Base-by-base conservation (phyloP, 2,888 invertebrate species). In the Danaus chrysippus region DNA sequence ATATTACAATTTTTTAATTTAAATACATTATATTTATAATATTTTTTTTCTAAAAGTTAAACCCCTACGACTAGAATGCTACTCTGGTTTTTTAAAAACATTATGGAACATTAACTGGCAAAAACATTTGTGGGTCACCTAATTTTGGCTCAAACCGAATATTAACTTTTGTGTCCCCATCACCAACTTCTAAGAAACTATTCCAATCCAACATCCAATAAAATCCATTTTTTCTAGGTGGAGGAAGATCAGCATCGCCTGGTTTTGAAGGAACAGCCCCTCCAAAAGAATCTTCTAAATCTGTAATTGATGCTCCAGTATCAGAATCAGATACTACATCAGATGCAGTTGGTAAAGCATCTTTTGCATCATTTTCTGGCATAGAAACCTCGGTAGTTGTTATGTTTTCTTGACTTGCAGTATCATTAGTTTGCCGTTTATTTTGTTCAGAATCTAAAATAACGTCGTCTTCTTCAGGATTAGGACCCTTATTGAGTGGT, bases 151-250 rank as follows among this genome's bases (percentile, higher is more conserved):
- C 94, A 72, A 96, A 95, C 73, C 95, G 93, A 71, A 97, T 93
- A 73, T 96, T 95, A 0, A 96, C 95, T 84, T 95, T 93, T 43
- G 92, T 93, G 67, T 93, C 93, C 46, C 93, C 94, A 19, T 95
- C 95, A 11, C 96, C 96, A 3, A 96, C 96, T 83, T 96, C 96
- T 15, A 96, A 89, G 76, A 97, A 97, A 59, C 95, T 93, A 76
- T 97, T 96, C 96, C 96, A 96, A 77, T 97, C 97, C 9, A 96
- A 91, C 76, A 96, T 92, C 87, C 96, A 96, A 77, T 96, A 97
- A 70, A 96, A 94, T 0, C 96, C 97, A 64, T 94, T 96, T 72
- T 93, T 93, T 70, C 92, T 92, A 46, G 93, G 93, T 0, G 94
- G 92, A 6, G 95, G 94, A 34, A 94, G 74, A 13, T 92, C 91